These are phyloP conservation scores for Nemurella pictetii DNA, from an alignment of 2,888 invertebrate species.

Conservation along the genomic window DNA sequence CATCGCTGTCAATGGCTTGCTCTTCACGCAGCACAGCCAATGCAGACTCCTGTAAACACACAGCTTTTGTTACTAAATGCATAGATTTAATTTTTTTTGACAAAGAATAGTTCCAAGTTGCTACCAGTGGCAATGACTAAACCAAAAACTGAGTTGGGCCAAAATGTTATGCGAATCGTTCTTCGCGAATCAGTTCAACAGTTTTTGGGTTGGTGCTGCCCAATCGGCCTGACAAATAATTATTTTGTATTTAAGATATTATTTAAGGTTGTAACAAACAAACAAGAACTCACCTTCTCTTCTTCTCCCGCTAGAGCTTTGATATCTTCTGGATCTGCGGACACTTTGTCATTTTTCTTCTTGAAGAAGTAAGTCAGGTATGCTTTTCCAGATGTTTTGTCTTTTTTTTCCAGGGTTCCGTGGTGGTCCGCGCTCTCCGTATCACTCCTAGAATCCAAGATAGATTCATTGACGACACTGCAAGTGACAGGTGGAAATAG, in stretches of 20 bases:
- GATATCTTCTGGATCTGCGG: constrained; percentile 44
- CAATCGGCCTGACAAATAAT: too few relatives aligned
- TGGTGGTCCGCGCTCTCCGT: constrained; percentile 16
- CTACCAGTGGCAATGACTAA: too few relatives aligned
- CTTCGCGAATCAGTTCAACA: too few relatives aligned
- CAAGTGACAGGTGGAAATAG: neutral
- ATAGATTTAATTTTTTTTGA: neutral
- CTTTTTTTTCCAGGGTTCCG: constrained; percentile 10
- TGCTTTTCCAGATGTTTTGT: neutral
- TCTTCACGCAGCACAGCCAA: neutral
- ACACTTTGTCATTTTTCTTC: constrained; percentile 54
- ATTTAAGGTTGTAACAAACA: too few relatives aligned
- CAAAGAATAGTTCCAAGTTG: too few relatives aligned
- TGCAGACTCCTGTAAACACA: neutral
- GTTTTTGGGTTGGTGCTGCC: too few relatives aligned
- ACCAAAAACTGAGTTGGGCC: too few relatives aligned
- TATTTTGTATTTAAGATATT: too few relatives aligned
- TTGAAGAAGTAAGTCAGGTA: constrained; percentile 51
- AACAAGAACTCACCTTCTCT: constrained; percentile 22
- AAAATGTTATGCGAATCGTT: too few relatives aligned
- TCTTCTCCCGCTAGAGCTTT: constrained; percentile 23
- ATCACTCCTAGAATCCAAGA: constrained; percentile 3
- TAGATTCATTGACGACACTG: neutral
- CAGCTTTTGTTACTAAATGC: neutral
- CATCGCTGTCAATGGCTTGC: neutral